A percentile compares a stretch with the other conserved stretches of the same genome.
phyloP scores from a whole-genome alignment of 2,113 vertebrate species.

The Paraplagusia blochii region DNA sequence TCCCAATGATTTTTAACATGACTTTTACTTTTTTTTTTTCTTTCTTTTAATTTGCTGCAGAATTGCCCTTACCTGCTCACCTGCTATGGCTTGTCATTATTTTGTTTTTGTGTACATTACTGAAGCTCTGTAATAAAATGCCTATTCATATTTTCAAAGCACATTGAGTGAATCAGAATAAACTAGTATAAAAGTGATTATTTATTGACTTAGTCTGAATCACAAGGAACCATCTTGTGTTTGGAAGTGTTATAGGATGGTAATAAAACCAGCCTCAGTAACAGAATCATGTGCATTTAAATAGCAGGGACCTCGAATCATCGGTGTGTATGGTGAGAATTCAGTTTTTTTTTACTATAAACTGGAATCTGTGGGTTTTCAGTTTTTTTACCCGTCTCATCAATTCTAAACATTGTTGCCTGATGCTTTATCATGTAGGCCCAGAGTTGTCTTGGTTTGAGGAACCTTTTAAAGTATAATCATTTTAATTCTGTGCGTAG shows the following conservation, averaged over 20 bases:
- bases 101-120: slow-evolving; percentile 55
- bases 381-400: too few relatives aligned
- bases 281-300: too few relatives aligned
- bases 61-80: slow-evolving; percentile 42
- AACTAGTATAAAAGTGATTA: slow-evolving; percentile 71
- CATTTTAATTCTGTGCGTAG: slow-evolving; percentile 39
- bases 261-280: not conserved
- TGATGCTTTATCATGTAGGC: too few relatives aligned
- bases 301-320: too few relatives aligned
- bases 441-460: too few relatives aligned
- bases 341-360: too few relatives aligned
- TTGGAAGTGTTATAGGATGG: slow-evolving; percentile 18
- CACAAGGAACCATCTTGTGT: slow-evolving; percentile 10
- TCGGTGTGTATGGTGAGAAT: too few relatives aligned
- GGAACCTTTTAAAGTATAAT: slow-evolving; percentile 3
- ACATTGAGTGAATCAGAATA: slow-evolving; percentile 62
- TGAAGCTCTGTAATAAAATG: slow-evolving; percentile 62
- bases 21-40: slow-evolving; percentile 55
- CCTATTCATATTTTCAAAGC: slow-evolving; percentile 66
- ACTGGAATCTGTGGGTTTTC: too few relatives aligned
- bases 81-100: slow-evolving; percentile 53
- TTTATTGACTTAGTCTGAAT: slow-evolving; percentile 57
- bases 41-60: slow-evolving; percentile 51
- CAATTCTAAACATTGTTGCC: too few relatives aligned
- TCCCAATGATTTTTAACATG: slow-evolving; percentile 53